Percentiles rank a stretch among this genome's conserved stretches.
These are phyloP conservation scores for Zaprionus vittiger DNA, from an alignment of 1,140 invertebrate genomes.

Conservation along the genomic window DNA sequence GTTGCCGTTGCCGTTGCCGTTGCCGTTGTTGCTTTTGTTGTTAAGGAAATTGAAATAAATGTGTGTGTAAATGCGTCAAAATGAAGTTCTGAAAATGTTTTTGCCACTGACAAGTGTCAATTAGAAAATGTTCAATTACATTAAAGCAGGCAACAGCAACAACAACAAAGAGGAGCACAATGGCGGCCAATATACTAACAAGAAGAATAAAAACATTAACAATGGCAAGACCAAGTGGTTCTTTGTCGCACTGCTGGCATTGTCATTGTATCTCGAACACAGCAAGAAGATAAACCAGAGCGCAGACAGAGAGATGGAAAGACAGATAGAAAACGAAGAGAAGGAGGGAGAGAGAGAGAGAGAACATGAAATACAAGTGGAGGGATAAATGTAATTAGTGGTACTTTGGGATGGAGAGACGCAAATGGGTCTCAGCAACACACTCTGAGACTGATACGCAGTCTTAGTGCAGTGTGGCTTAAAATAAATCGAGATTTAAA, in stretches of 20 bases:
- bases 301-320: background rate
- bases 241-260: slow-evolving; percentile 27
- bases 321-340: background rate
- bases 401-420: slow-evolving; percentile 16
- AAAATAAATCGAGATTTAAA: slow-evolving; percentile 23
- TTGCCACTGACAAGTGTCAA: slow-evolving; percentile 81
- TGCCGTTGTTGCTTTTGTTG: slow-evolving; percentile 56
- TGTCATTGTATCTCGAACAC: slow-evolving; percentile 31
- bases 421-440: background rate
- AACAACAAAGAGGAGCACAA: slow-evolving; percentile 23
- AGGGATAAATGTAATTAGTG: slow-evolving; percentile 58
- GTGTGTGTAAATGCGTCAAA: slow-evolving; percentile 83
- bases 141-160: slow-evolving; percentile 54
- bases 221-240: slow-evolving; percentile 36
- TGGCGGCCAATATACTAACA: slow-evolving; percentile 26
- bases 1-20: background rate
- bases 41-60: slow-evolving; percentile 82
- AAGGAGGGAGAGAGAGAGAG: background rate
- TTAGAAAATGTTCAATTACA: slow-evolving; percentile 83
- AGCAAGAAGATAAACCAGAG: slow-evolving; percentile 42
- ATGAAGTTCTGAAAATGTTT: slow-evolving; percentile 80
- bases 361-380: slow-evolving; percentile 8
- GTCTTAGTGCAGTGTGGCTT: background rate
- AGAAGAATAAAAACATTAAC: slow-evolving; percentile 24
- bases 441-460: background rate